Evolutionary conservation across 2,113 vertebrate species (phyloP).

Genomic region (Hemicordylus capensis): DNA sequence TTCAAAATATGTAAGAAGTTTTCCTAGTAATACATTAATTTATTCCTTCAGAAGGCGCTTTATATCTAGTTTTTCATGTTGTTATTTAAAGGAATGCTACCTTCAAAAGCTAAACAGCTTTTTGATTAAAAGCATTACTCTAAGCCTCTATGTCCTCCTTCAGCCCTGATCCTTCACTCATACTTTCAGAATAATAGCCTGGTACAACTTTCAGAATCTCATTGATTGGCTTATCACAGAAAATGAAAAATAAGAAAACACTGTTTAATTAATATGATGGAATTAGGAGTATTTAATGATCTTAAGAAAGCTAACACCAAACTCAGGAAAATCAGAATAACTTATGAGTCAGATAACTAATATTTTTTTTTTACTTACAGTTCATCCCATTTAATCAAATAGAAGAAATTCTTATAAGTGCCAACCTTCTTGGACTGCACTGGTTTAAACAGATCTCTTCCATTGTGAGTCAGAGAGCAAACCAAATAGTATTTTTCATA

Average conservation of each 20-base stretch:
- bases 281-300: not conserved
- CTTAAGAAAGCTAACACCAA: not conserved
- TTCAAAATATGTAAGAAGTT: too few species aligned
- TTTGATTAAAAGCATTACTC: not conserved
- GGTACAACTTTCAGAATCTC: not conserved
- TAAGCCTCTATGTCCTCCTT: not conserved
- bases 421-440: slow-evolving; percentile 96
- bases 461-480: slow-evolving; percentile 93
- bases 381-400: slow-evolving; percentile 98
- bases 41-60: too few species aligned
- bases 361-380: slow-evolving; percentile 87
- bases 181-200: not conserved
- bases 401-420: slow-evolving; percentile 96
- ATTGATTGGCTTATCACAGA: not conserved
- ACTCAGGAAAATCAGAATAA: not conserved
- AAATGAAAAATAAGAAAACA: not conserved
- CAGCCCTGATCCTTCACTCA: not conserved
- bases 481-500: slow-evolving; percentile 97
- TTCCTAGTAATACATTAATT: too few species aligned
- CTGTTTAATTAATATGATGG: not conserved
- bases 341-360: not conserved
- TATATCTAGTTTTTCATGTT: too few species aligned
- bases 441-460: slow-evolving; percentile 95
- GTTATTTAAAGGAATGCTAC: not conserved
- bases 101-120: not conserved